These are phyloP conservation scores for Oreochromis spilurus DNA, from an alignment of 2,113 vertebrate genomes.

Conservation along the genomic window DNA sequence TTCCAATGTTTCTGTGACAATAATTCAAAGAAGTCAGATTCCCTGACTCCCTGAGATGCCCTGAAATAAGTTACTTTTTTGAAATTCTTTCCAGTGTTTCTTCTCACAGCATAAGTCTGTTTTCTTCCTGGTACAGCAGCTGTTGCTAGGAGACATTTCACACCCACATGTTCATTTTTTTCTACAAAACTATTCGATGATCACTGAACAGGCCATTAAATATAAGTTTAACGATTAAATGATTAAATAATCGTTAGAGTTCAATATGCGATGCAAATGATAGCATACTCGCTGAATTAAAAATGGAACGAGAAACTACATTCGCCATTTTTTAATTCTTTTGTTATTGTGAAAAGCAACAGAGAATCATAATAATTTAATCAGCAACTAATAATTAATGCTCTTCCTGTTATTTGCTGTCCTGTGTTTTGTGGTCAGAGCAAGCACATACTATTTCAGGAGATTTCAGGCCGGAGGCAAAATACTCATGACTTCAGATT, in stretches of 20 bases:
- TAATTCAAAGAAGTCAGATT: background rate
- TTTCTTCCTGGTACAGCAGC: conserved; percentile 20
- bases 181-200: conserved; percentile 2
- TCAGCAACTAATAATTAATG: background rate
- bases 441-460: background rate
- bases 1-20: background rate
- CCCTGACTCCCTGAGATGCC: background rate
- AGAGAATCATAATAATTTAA: background rate
- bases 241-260: background rate
- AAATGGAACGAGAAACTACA: background rate
- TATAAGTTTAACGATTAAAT: background rate
- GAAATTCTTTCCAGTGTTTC: background rate
- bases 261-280: background rate
- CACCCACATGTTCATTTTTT: conserved; percentile 10
- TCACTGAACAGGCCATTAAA: background rate
- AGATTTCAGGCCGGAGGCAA: background rate
- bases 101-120: background rate
- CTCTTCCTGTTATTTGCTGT: background rate
- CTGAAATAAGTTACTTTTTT: background rate
- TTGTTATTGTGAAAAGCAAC: background rate
- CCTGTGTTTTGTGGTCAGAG: background rate
- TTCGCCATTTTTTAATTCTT: background rate
- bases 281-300: background rate
- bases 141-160: conserved; percentile 53
- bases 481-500: background rate